phyloP scores from a whole-genome alignment of 1,140 invertebrate species.

The Temnothorax nylanderi region DNA sequence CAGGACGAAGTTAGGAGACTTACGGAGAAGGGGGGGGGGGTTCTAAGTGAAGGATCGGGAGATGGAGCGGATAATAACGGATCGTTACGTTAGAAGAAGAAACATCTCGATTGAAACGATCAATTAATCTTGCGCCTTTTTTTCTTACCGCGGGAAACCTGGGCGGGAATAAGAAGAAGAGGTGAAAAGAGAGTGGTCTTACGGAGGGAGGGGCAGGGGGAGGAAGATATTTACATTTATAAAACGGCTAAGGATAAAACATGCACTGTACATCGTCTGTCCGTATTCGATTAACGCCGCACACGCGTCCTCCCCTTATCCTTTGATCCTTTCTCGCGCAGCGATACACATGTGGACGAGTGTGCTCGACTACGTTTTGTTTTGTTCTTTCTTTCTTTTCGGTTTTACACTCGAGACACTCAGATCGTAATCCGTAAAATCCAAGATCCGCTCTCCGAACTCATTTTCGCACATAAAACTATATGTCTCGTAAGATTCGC shows the following conservation, averaged over 20 bases:
- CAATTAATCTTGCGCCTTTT: slow-evolving; percentile 54
- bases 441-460: slow-evolving; percentile 1
- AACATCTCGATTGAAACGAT: slow-evolving; percentile 63
- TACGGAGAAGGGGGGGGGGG: neutral
- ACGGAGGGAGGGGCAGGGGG: neutral
- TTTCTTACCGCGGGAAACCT: slow-evolving; percentile 48
- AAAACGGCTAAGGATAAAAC: slow-evolving; percentile 83
- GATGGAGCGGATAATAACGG: slow-evolving; percentile 33
- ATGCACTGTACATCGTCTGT: slow-evolving; percentile 81
- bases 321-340: slow-evolving; percentile 62
- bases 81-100: slow-evolving; percentile 51
- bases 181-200: slow-evolving; percentile 24
- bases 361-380: slow-evolving; percentile 58
- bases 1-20: slow-evolving; percentile 37
- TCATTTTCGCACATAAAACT: slow-evolving; percentile 30
- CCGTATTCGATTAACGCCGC: slow-evolving; percentile 70
- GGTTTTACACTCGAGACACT: slow-evolving; percentile 31
- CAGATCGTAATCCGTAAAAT: slow-evolving; percentile 41
- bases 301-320: slow-evolving; percentile 64
- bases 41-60: neutral
- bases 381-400: slow-evolving; percentile 42
- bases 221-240: slow-evolving; percentile 81
- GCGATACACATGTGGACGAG: slow-evolving; percentile 64
- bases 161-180: slow-evolving; percentile 20
- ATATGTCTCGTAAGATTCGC: neutral